These are phyloP conservation scores for Carassius carassius DNA, from an alignment of 2,113 vertebrate genomes.

Conservation along the genomic window DNA sequence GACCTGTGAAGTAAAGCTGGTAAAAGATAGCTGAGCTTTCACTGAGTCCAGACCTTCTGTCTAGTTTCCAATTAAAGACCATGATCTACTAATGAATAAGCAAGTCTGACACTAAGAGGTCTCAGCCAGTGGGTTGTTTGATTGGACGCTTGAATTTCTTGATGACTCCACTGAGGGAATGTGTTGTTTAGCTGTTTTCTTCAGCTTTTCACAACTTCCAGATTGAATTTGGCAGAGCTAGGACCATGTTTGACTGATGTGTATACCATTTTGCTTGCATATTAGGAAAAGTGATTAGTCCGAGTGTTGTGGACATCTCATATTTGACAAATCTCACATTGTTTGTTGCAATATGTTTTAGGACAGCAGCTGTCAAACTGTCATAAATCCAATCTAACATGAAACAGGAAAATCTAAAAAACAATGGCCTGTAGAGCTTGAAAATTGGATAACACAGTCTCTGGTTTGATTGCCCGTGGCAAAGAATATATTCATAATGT, in stretches of 20 bases:
- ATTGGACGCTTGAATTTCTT: neutral
- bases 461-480: neutral
- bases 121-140: neutral
- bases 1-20: slow-evolving; percentile 25
- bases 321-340: neutral
- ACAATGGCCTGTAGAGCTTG: neutral
- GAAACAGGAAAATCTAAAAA: neutral
- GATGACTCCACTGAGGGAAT: neutral
- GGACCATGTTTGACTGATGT: neutral
- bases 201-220: neutral
- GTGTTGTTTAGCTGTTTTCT: neutral
- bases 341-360: neutral
- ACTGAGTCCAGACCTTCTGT: neutral
- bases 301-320: neutral
- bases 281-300: neutral
- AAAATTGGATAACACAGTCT: neutral
- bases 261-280: neutral
- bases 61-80: neutral
- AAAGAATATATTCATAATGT: slow-evolving; percentile 12
- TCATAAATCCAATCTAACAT: slow-evolving; percentile 8
- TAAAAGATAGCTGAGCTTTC: neutral
- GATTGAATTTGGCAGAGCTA: neutral
- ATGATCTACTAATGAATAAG: neutral
- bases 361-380: slow-evolving; percentile 15
- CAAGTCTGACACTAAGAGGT: neutral